phyloP scores from a whole-genome alignment of 2,888 invertebrate genomes.

The Nasonovia ribisnigri region DNA sequence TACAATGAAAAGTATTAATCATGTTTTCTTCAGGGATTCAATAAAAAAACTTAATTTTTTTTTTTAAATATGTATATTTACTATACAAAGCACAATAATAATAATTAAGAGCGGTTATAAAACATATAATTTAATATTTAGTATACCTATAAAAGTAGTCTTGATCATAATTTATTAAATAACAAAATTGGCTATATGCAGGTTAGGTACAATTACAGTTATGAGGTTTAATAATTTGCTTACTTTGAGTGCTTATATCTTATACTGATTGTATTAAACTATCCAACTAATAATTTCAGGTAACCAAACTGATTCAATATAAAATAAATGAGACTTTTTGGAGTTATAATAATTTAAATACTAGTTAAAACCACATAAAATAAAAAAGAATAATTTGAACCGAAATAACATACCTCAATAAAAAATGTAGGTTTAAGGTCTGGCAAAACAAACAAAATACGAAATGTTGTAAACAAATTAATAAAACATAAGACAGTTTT shows the following conservation, averaged over 20 bases:
- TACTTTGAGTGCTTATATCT: not conserved
- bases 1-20: not conserved
- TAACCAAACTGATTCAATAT: not conserved
- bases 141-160: not conserved
- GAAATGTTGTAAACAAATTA: not conserved
- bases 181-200: not conserved
- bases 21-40: not conserved
- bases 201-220: not conserved
- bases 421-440: not conserved
- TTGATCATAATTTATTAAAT: not conserved
- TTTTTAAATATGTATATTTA: not conserved
- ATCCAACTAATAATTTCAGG: not conserved
- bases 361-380: not conserved
- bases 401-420: not conserved
- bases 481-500: not conserved
- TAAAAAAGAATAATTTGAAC: not conserved
- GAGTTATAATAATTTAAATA: not conserved
- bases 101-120: not conserved
- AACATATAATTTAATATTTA: not conserved
- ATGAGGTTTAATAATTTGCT: not conserved
- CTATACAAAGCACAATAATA: not conserved
- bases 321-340: not conserved
- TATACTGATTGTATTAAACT: too few species aligned
- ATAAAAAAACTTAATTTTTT: not conserved
- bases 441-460: not conserved